Percentiles rank a stretch among this genome's conserved stretches.
Conservation (phyloP, 23 tunicate species). For the Styela plicata region DNA sequence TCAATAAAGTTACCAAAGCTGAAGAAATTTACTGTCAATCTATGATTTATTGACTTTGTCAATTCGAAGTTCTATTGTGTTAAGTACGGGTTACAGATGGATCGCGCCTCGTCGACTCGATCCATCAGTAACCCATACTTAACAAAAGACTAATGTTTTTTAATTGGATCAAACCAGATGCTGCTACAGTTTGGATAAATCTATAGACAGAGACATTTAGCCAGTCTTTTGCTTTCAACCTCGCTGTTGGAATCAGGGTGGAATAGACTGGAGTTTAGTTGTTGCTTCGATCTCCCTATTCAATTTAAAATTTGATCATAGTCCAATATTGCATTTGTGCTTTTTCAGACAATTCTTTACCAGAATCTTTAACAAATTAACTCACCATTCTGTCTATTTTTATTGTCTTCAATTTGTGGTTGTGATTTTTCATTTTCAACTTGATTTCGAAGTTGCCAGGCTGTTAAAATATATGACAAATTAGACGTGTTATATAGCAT, state of each 20-base stretch:
- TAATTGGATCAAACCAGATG: neutral
- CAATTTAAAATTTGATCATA: too few relatives aligned
- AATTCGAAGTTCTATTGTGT: too few relatives aligned
- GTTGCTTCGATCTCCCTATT: neutral
- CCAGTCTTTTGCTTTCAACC: neutral
- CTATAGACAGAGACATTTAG: neutral
- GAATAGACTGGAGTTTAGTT: neutral
- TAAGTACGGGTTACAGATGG: too few relatives aligned
- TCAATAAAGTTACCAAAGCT: too few relatives aligned
- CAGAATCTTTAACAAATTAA: too few relatives aligned
- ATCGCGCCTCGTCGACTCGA: too few relatives aligned
- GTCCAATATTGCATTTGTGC: too few relatives aligned
- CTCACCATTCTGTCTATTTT: neutral
- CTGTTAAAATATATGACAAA: constrained; percentile 10
- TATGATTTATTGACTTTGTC: too few relatives aligned
- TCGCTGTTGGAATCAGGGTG: neutral
- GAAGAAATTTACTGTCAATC: too few relatives aligned
- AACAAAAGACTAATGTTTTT: too few relatives aligned
- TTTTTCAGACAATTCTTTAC: neutral
- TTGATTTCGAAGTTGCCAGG: constrained; percentile 7
- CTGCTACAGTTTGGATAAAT: neutral
- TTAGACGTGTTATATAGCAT: neutral
- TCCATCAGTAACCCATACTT: too few relatives aligned
- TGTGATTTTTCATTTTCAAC: constrained; percentile 11
- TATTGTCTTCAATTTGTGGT: neutral